Evolutionary conservation across 1,140 invertebrate genomes (phyloP), one percentile per base, ranked within the genome.

Genomic region (Heliconius congener): DNA sequence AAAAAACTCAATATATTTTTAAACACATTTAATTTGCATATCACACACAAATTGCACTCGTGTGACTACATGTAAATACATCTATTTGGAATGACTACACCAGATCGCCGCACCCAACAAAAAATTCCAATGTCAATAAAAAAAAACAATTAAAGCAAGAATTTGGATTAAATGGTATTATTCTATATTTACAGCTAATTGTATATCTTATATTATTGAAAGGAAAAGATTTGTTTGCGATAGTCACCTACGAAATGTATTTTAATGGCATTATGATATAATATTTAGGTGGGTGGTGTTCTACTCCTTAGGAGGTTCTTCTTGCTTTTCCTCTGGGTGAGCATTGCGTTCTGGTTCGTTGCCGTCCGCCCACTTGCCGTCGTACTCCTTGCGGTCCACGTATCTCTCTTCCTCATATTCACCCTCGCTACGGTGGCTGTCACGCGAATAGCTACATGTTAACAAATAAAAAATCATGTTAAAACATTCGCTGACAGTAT

Each of bases 391-490:
- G 34, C 95, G 89, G 86, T 96, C 95, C 30, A 95, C 95, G 89
- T 94, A 95, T 74, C 95, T 94, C 73, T 96, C 96, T 86, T 97
- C 96, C 78, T 96, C 95, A 82, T 97, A 97, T 85, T 97, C 96
- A 8, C 96, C 96, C 85, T 97, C 96, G 86, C 96, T 97, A 80
- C 97, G 91, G 74, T 96, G 96, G 74, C 96, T 96, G 82, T 96
- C 96, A 72, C 96, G 96, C 34, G 71, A 72, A 39, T 72, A 72
- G 19, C 71, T 72, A 72, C 19, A 37, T 37, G 19, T 23, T n/a
- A n/a, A 72, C 3, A 19, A 72, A 39, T 11, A 19, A 23, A 50
- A 66, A 5, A 16, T 27, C 27, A 66, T 23, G 23, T n/a, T 19
- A 52, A 18, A 52, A 52, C 50, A 30, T 46, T 46, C 18, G 6